These are phyloP conservation scores for Stenodema calcarata DNA, from an alignment of 2,888 invertebrate species.

Conservation along the genomic window DNA sequence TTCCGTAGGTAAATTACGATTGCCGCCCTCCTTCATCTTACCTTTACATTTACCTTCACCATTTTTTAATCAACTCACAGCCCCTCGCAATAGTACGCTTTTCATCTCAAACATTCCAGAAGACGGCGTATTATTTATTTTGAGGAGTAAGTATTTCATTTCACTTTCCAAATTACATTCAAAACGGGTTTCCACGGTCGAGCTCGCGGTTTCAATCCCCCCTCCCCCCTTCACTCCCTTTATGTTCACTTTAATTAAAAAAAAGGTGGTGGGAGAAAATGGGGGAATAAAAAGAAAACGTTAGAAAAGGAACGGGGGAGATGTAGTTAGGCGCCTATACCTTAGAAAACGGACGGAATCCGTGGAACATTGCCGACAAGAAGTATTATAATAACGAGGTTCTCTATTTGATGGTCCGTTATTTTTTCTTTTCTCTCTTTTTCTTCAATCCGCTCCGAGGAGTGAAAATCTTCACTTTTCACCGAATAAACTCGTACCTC, in stretches of 20 bases:
- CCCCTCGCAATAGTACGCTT: constrained; percentile 4
- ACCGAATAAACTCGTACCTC: neutral
- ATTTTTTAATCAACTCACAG: constrained; percentile 9
- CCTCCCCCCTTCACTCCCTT: no score
- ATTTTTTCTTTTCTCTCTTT: neutral
- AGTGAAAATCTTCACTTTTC: neutral
- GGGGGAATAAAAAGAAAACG: neutral
- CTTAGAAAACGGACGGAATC: neutral
- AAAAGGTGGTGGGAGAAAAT: neutral
- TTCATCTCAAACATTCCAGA: neutral
- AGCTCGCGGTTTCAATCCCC: neutral
- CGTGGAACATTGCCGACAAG: neutral
- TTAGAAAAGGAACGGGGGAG: neutral
- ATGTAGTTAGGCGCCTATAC: neutral
- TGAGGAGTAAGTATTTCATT: constrained; percentile 17
- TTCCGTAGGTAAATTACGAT: neutral
- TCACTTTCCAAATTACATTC: constrained; percentile 12
- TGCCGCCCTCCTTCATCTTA: neutral
- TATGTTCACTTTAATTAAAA: constrained; percentile 17
- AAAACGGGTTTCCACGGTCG: neutral
- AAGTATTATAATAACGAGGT: neutral
- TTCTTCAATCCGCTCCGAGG: neutral
- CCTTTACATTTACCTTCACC: neutral
- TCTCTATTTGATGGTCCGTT: neutral
- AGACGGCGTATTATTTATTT: constrained; percentile 8